Conservation (phyloP, 2,888 invertebrate species). For the Monochamus alternatus region DNA sequence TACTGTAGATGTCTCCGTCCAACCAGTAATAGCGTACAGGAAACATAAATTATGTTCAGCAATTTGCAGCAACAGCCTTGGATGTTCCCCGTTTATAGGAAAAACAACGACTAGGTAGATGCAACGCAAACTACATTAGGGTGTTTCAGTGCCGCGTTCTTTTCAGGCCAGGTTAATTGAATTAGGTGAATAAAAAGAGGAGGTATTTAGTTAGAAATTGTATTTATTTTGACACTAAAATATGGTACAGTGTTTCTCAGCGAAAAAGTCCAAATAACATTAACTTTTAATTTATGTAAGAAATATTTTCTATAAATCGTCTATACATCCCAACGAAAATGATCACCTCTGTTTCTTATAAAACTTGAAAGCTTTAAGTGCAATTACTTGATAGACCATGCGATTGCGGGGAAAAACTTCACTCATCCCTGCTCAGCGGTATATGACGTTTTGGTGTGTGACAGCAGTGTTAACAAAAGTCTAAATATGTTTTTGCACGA, state of each 20-base stretch:
- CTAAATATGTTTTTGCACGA: no score
- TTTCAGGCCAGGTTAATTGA: conserved; percentile 4
- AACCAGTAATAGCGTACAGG: conserved; percentile 54
- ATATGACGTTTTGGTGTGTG: no score
- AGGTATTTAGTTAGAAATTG: neutral
- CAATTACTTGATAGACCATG: no score
- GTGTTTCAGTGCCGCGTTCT: neutral
- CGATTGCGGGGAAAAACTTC: no score
- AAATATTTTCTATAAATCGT: no score
- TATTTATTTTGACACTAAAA: neutral
- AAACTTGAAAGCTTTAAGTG: no score
- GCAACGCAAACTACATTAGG: conserved; percentile 11
- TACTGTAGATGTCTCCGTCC: conserved; percentile 56
- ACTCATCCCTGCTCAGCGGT: no score
- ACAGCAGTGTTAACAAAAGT: no score
- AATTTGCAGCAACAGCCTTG: conserved; percentile 37
- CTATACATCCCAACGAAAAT: no score
- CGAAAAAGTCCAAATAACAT: no score
- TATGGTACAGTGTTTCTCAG: neutral
- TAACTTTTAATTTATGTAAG: no score
- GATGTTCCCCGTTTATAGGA: conserved; percentile 28
- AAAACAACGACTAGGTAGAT: conserved; percentile 22
- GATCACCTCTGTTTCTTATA: no score
- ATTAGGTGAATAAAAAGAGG: neutral
- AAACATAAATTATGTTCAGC: conserved; percentile 52